These are phyloP conservation scores for Tetraodon nigroviridis DNA, from an alignment of 2,113 vertebrate species.

Conservation along the genomic window DNA sequence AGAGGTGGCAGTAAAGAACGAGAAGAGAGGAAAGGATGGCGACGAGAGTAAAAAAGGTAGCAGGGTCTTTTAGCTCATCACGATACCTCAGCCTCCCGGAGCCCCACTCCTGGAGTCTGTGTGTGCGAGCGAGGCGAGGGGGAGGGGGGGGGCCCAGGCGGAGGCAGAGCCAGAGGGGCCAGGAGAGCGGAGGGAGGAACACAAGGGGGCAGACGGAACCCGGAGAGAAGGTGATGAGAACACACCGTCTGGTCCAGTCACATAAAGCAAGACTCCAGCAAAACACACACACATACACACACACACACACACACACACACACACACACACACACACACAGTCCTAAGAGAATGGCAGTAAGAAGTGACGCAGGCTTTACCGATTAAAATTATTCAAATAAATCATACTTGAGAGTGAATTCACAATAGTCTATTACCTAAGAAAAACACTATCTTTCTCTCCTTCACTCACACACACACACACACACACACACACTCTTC, in stretches of 20 bases:
- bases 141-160: no score
- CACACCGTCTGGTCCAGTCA: conserved; percentile 5
- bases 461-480: not conserved
- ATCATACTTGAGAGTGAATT: no score
- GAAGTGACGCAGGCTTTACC: no score
- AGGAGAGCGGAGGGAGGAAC: conserved; percentile 75
- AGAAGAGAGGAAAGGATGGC: conserved; percentile 49
- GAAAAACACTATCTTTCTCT: no score
- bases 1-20: not conserved
- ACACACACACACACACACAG: not conserved
- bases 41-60: conserved; percentile 28
- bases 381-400: no score
- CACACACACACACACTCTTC: conserved; percentile 6
- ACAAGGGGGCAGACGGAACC: conserved; percentile 65
- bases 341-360: no score
- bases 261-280: not conserved
- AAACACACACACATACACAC: not conserved
- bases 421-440: no score
- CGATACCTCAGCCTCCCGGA: conserved; percentile 23
- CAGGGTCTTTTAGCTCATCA: conserved; percentile 59
- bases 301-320: conserved; percentile 1
- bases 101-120: conserved; percentile 33
- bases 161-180: conserved; percentile 71
- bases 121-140: no score
- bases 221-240: conserved; percentile 66